These are phyloP conservation scores for Dufourea novaeangliae DNA, from an alignment of 1,140 invertebrate genomes.

Conservation along the genomic window DNA sequence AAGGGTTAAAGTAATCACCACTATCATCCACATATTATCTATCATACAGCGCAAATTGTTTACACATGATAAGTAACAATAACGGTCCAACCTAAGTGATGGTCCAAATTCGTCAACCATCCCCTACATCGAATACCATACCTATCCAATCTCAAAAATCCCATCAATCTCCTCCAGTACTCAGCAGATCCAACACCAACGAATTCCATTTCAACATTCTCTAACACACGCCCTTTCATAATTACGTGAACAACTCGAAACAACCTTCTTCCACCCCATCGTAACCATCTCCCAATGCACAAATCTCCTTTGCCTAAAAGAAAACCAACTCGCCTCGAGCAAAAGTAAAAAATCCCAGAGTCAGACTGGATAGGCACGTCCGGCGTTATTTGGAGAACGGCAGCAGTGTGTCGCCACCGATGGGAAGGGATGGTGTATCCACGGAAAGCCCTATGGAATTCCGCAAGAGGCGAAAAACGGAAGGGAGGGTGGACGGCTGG, in stretches of 20 bases:
- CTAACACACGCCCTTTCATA: neutral
- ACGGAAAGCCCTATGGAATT: constrained; percentile 53
- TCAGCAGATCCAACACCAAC: neutral
- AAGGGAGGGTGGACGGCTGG: constrained; percentile 41
- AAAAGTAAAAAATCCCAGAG: neutral
- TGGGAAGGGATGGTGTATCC: neutral
- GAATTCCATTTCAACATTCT: neutral
- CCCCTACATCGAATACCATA: too few species aligned
- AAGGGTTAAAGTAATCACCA: too few species aligned
- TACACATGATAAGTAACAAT: too few species aligned
- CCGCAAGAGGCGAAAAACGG: constrained; percentile 42
- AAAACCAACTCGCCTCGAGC: neutral
- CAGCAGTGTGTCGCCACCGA: constrained; percentile 22
- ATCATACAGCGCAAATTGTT: too few species aligned
- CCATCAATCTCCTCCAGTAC: neutral
- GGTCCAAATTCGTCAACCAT: too few species aligned
- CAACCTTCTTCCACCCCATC: neutral
- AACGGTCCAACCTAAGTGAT: too few species aligned
- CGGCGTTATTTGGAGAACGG: constrained; percentile 48
- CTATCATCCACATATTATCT: too few species aligned
- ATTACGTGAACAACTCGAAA: constrained; percentile 12
- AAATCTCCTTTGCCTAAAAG: neutral
- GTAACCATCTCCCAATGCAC: neutral
- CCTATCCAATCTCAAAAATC: too few species aligned
- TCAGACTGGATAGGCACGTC: constrained; percentile 30